These are phyloP conservation scores for Formicarius rufipectus DNA, from an alignment of 2,113 vertebrate species.

Conservation along the genomic window DNA sequence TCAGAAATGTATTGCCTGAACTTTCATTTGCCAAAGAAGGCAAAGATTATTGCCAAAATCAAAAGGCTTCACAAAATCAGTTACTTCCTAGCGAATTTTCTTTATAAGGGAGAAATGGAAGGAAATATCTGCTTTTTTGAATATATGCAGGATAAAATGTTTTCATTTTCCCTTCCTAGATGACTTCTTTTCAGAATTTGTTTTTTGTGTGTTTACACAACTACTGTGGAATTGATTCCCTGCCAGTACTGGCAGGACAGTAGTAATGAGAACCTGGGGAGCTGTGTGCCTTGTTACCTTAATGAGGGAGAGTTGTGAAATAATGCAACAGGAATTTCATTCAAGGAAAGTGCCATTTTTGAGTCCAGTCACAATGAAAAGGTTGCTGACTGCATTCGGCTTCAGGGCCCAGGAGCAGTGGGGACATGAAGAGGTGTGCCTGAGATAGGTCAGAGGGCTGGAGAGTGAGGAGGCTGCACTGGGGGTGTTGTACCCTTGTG, in stretches of 20 bases:
- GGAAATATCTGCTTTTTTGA: not conserved
- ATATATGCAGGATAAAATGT: not conserved
- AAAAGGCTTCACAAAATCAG: not conserved
- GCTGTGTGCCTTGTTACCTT: not conserved
- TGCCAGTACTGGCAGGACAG: not conserved
- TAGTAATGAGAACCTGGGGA: not conserved
- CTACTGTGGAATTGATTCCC: not conserved
- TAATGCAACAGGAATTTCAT: not conserved
- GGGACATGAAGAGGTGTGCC: not conserved
- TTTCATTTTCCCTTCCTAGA: not conserved
- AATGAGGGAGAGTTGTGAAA: not conserved
- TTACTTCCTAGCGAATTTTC: not conserved
- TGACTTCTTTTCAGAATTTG: not conserved
- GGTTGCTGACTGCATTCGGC: not conserved
- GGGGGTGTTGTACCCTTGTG: too few relatives aligned
- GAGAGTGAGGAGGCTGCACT: not conserved
- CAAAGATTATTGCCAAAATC: not conserved
- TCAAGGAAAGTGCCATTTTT: not conserved
- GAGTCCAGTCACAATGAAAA: not conserved
- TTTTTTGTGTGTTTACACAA: not conserved
- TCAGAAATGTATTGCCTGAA: not conserved
- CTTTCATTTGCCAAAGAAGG: not conserved
- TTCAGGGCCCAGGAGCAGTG: not conserved
- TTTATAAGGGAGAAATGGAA: not conserved
- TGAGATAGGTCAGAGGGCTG: not conserved